These are phyloP conservation scores for Mamestra brassicae DNA, from an alignment of 2,888 invertebrate genomes.

Conservation along the genomic window DNA sequence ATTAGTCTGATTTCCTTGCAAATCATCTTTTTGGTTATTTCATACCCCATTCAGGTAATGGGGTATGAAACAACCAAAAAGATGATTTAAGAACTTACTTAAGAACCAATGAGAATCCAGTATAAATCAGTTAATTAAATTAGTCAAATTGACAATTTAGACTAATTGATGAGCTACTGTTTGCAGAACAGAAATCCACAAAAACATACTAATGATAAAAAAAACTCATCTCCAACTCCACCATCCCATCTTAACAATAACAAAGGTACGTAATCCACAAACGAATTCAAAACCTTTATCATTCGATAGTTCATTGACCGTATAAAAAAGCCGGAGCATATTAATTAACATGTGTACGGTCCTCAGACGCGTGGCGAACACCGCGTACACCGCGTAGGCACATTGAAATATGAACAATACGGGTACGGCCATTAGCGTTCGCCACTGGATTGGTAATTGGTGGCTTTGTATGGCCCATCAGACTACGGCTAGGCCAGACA, in stretches of 20 bases:
- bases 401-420: slow-evolving; percentile 72
- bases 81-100: too few species aligned
- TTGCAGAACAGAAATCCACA: neutral
- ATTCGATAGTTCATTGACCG: slow-evolving; percentile 60
- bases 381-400: slow-evolving; percentile 11
- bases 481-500: slow-evolving; percentile 79
- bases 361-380: slow-evolving; percentile 48
- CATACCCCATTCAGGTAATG: neutral
- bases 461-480: slow-evolving; percentile 81
- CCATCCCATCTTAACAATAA: slow-evolving; percentile 16
- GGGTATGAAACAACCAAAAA: too few species aligned
- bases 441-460: slow-evolving; percentile 80
- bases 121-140: neutral
- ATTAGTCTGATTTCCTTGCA: slow-evolving; percentile 21
- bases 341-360: slow-evolving; percentile 66
- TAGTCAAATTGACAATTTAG: neutral
- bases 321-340: slow-evolving; percentile 58
- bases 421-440: slow-evolving; percentile 63
- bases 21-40: slow-evolving; percentile 1
- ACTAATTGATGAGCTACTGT: neutral
- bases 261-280: slow-evolving; percentile 26
- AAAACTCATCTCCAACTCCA: neutral
- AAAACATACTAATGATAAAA: neutral
- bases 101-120: neutral
- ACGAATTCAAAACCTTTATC: slow-evolving; percentile 58